These are phyloP conservation scores for Stegostoma tigrinum DNA, from an alignment of 2,113 vertebrate genomes.

Conservation along the genomic window DNA sequence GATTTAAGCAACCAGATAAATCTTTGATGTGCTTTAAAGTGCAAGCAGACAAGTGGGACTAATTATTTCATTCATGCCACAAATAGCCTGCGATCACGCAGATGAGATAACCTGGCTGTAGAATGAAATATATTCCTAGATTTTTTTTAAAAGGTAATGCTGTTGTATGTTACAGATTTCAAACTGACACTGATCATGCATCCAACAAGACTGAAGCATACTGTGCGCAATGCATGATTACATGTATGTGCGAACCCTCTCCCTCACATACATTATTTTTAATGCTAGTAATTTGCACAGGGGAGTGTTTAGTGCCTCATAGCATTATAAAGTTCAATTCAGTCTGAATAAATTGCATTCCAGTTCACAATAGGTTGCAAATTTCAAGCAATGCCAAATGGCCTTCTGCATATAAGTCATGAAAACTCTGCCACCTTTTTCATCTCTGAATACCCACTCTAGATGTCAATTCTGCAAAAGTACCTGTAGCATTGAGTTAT, in stretches of 20 bases:
- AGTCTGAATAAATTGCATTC: background rate
- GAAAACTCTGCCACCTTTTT: background rate
- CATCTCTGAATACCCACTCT: background rate
- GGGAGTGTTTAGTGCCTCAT: background rate
- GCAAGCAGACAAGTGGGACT: constrained; percentile 31
- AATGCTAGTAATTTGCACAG: background rate
- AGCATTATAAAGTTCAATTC: background rate
- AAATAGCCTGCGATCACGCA: constrained; percentile 11
- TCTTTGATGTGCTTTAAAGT: constrained; percentile 33
- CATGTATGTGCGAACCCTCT: background rate
- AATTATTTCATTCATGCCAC: constrained; percentile 28
- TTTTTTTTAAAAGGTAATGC: background rate
- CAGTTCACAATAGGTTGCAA: background rate
- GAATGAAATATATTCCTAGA: background rate
- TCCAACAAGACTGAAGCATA: background rate
- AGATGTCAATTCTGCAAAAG: background rate
- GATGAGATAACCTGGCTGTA: constrained; percentile 14
- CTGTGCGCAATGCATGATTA: background rate
- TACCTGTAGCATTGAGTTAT: background rate
- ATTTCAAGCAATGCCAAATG: background rate
- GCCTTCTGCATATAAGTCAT: background rate
- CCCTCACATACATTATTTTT: background rate
- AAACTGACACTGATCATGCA: background rate
- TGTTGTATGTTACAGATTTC: background rate
- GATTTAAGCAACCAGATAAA: constrained; percentile 32